These are phyloP conservation scores for Acinonyx jubatus DNA, from an alignment of 2,113 vertebrate genomes.

Conservation along the genomic window DNA sequence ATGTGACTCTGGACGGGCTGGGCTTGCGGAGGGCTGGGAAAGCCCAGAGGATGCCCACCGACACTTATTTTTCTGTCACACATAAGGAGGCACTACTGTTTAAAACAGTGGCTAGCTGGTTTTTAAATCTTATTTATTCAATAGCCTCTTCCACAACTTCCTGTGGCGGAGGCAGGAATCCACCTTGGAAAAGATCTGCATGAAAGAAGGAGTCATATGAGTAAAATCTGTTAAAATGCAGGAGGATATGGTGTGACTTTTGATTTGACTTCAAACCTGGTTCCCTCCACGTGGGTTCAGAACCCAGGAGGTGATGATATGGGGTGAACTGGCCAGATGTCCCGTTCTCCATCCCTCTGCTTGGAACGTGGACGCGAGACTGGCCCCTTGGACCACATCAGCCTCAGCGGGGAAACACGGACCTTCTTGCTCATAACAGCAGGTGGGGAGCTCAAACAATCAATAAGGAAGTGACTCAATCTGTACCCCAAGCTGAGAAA, in stretches of 20 bases:
- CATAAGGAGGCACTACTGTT: accelerated
- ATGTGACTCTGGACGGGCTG: accelerated
- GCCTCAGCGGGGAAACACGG: not conserved
- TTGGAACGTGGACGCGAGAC: accelerated
- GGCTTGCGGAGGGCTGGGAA: no score
- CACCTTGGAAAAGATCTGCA: not conserved
- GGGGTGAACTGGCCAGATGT: accelerated
- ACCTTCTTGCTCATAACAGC: not conserved
- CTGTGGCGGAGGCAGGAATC: not conserved
- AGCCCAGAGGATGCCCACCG: not conserved
- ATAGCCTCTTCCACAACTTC: not conserved
- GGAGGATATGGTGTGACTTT: not conserved
- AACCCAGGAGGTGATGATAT: not conserved
- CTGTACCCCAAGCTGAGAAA: not conserved
- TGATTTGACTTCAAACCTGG: not conserved
- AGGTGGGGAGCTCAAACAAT: not conserved
- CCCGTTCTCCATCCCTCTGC: accelerated
- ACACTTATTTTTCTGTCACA: not conserved
- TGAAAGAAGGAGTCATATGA: not conserved
- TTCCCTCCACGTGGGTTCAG: not conserved
- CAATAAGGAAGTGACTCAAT: not conserved
- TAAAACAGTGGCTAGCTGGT: not conserved
- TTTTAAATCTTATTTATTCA: not conserved
- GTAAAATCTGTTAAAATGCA: not conserved
- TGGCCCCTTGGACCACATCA: not conserved